Conservation (phyloP, 2,888 invertebrate genomes). For the Dryobotodes eremita region DNA sequence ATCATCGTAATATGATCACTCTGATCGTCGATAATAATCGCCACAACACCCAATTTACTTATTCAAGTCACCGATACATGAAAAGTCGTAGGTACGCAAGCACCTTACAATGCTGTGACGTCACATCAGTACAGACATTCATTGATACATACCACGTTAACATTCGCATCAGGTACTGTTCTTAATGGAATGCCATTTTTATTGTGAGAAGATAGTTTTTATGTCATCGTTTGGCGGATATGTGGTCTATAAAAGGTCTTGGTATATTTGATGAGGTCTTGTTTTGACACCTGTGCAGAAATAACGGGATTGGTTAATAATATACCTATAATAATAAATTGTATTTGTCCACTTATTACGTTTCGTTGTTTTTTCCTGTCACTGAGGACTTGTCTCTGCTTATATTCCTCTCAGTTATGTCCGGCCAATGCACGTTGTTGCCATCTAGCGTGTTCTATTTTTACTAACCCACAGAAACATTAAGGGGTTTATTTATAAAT, state of each 20-base stretch:
- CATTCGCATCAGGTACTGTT: conserved; percentile 51
- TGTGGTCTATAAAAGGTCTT: conserved; percentile 48
- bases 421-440: neutral
- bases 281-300: conserved; percentile 49
- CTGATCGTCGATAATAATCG: neutral
- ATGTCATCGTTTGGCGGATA: conserved; percentile 53
- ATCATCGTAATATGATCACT: neutral
- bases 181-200: conserved; percentile 63
- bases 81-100: neutral
- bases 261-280: neutral
- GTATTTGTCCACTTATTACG: neutral
- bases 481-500: too few species aligned
- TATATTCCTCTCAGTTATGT: neutral
- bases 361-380: neutral
- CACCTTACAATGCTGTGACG: conserved; percentile 45
- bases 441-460: neutral
- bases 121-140: conserved; percentile 50
- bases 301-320: conserved; percentile 33
- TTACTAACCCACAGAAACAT: neutral
- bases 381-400: neutral
- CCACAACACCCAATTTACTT: neutral
- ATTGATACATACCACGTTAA: conserved; percentile 49
- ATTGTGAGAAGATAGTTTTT: conserved; percentile 61
- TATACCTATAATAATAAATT: neutral
- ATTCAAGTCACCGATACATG: conserved; percentile 32